These are phyloP conservation scores for Oreochromis mossambicus DNA, from an alignment of 2,797 vertebrate species.

Conservation along the genomic window DNA sequence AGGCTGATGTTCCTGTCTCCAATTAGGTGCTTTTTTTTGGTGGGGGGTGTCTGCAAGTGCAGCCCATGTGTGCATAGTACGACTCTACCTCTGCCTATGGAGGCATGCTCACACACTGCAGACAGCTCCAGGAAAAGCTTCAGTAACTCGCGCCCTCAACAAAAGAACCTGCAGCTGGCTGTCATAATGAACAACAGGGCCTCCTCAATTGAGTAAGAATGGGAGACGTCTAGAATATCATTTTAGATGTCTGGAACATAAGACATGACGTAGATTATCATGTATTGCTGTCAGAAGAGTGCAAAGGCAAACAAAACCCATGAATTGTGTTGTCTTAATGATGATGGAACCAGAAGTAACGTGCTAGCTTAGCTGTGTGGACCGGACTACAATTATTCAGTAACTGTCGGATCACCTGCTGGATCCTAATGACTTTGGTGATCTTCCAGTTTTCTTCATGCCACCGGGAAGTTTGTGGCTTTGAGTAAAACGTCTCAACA, in stretches of 20 bases:
- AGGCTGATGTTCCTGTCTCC: constrained; percentile 26
- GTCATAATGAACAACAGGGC: constrained; percentile 34
- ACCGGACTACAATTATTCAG: not conserved
- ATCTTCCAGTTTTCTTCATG: not conserved
- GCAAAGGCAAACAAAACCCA: not conserved
- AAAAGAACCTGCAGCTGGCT: constrained; percentile 45
- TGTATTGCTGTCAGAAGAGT: not conserved
- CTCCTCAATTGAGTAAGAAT: not conserved
- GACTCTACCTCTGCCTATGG: constrained; percentile 10
- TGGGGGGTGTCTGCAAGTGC: constrained; percentile 36
- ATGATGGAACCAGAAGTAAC: not conserved
- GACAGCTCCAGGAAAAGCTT: constrained; percentile 30
- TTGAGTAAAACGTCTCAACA: not conserved
- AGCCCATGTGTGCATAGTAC: constrained; percentile 55
- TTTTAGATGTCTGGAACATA: constrained; percentile 8
- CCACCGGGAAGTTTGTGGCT: not conserved
- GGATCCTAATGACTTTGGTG: not conserved
- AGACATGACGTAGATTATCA: not conserved
- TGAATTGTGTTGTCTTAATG: not conserved
- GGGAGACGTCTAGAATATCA: constrained; percentile 16
- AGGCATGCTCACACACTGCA: constrained; percentile 12
- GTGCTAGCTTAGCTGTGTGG: not conserved
- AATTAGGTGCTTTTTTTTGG: constrained; percentile 30
- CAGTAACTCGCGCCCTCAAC: constrained; percentile 25
- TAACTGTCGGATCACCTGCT: not conserved